These are phyloP conservation scores for Aelia acuminata DNA, from an alignment of 2,888 invertebrate species.

Conservation along the genomic window DNA sequence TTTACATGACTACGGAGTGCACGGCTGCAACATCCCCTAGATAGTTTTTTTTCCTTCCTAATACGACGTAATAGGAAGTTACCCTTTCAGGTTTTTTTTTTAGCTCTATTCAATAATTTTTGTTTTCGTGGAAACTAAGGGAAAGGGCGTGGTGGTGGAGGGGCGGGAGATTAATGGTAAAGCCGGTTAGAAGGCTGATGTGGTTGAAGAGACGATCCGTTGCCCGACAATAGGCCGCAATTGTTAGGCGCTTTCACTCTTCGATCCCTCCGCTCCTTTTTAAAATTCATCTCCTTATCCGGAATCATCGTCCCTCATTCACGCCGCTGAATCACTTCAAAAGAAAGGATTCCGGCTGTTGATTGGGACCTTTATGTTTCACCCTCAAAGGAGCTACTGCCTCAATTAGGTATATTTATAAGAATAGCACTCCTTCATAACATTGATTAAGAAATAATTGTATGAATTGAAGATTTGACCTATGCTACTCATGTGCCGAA, in stretches of 20 bases:
- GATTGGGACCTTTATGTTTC: not conserved
- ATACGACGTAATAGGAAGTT: too few species aligned
- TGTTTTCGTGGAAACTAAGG: too few species aligned
- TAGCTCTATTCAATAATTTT: too few species aligned
- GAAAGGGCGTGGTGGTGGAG: too few species aligned
- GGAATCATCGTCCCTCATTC: not conserved
- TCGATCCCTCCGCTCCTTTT: not conserved
- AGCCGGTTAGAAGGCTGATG: not conserved
- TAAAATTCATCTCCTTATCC: not conserved
- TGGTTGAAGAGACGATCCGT: not conserved
- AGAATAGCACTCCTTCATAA: not conserved
- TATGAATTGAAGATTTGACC: too few species aligned
- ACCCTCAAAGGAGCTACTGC: not conserved
- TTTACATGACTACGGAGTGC: too few species aligned
- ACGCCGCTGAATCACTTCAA: not conserved
- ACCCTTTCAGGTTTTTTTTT: too few species aligned
- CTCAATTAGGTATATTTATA: not conserved
- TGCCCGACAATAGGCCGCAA: not conserved
- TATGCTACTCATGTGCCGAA: too few species aligned
- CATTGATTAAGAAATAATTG: not conserved
- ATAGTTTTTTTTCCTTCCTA: too few species aligned
- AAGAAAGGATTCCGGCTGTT: not conserved
- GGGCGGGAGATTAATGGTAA: not conserved
- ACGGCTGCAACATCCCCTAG: too few species aligned
- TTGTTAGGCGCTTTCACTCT: not conserved